Conservation (phyloP, 1,140 invertebrate species). For the Trichoplusia ni region DNA sequence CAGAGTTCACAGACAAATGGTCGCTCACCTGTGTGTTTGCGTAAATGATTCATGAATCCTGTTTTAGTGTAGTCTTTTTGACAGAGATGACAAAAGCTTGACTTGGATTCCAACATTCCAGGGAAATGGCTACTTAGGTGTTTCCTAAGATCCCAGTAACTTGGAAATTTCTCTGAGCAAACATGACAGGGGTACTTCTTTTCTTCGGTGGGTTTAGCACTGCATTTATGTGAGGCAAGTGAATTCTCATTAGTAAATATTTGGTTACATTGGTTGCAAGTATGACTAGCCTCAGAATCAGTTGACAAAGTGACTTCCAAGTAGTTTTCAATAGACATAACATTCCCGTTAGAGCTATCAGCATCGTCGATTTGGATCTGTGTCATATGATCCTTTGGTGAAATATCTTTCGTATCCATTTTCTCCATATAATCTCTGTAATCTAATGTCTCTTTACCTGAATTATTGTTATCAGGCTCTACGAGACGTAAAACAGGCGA, state of each 20-base stretch:
- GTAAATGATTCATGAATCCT: conserved; percentile 86
- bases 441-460: conserved; percentile 64
- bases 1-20: conserved; percentile 86
- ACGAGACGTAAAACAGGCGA: conserved; percentile 73
- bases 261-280: conserved; percentile 76
- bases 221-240: conserved; percentile 70
- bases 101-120: conserved; percentile 80
- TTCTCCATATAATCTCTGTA: conserved; percentile 71
- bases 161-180: conserved; percentile 78
- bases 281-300: conserved; percentile 79
- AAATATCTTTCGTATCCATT: conserved; percentile 74
- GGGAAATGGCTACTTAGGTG: conserved; percentile 80
- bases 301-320: conserved; percentile 80
- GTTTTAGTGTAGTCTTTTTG: conserved; percentile 81
- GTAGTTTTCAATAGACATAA: conserved; percentile 80
- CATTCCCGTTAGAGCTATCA: conserved; percentile 77
- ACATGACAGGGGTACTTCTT: conserved; percentile 80
- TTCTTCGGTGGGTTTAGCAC: conserved; percentile 71
- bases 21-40: conserved; percentile 94
- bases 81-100: conserved; percentile 80
- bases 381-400: conserved; percentile 59
- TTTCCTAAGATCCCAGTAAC: conserved; percentile 79
- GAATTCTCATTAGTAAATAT: conserved; percentile 74
- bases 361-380: conserved; percentile 67
- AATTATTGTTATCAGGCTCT: conserved; percentile 75